phyloP scores from a whole-genome alignment of 2,797 vertebrate species.

The Enteromius thamalakanensis region DNA sequence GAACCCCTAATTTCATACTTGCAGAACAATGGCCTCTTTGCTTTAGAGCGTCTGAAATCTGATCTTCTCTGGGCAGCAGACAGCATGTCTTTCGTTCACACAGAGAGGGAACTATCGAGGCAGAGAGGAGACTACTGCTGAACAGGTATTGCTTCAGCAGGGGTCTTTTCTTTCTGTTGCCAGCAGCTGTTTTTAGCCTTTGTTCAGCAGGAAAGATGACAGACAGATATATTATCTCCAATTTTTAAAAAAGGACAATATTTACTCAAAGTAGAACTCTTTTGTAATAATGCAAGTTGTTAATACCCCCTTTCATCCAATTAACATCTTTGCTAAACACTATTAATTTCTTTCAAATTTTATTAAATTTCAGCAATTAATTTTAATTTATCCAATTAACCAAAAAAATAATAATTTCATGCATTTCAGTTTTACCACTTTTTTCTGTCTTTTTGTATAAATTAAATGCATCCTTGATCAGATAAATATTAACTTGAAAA shows the following conservation, averaged over 20 bases:
- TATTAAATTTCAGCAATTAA: too few relatives aligned
- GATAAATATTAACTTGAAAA: too few relatives aligned
- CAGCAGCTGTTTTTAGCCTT: conserved; percentile 64
- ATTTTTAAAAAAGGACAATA: not conserved
- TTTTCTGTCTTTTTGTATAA: too few relatives aligned
- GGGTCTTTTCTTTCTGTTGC: conserved; percentile 58
- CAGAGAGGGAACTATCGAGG: conserved; percentile 29
- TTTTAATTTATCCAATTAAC: too few relatives aligned
- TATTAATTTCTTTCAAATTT: too few relatives aligned
- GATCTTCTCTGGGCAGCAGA: conserved; percentile 28
- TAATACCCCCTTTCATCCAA: not conserved
- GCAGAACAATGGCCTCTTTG: conserved; percentile 23
- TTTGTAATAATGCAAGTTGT: not conserved
- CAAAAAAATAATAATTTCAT: too few relatives aligned
- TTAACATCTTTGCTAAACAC: not conserved
- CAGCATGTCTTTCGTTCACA: conserved; percentile 17
- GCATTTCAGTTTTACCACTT: too few relatives aligned
- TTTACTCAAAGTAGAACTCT: not conserved
- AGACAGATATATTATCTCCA: conserved; percentile 61
- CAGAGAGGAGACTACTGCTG: not conserved
- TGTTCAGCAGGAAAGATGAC: conserved; percentile 73
- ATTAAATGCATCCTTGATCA: too few relatives aligned
- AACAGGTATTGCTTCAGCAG: not conserved
- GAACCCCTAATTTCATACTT: not conserved
- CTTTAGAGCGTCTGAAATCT: conserved; percentile 31